Base-by-base conservation (phyloP, 2,797 vertebrate species). In the Nannoperca australis region DNA sequence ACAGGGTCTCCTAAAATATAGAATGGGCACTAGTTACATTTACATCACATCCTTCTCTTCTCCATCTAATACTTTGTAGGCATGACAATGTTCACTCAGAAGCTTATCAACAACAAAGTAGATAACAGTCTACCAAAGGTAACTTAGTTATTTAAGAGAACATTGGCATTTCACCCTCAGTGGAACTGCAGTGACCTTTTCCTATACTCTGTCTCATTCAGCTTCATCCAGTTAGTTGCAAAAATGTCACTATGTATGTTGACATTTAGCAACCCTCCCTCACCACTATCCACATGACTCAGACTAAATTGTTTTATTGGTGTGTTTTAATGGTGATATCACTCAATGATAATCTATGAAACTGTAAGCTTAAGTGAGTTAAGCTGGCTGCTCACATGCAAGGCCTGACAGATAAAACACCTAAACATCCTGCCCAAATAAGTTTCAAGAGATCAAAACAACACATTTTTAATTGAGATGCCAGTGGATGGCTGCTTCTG, bases 161-260 rank as follows among this genome's bases (percentile, higher is more conserved):
- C 22, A 13, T 0, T 17, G 1, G 24, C 38, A 58, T 56, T n/a
- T 56, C 38, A 38, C 14, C 20, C 22, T 50, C 53, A 44, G 1
- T 51, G 49, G 49, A 60, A 45, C 55, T 66, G 55, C 38, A 47
- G 45, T 70, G 44, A 64, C 59, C 4, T 64, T 32, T 5, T 17
- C 9, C 36, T 20, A 15, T 12, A 56, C 13, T 55, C 27, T 3
- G 15, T 36, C 54, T 34, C 9, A 49, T 38, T 59, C n/a, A 24
- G 20, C 55, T 59, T 59, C 44, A 49, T 15, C 58, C 30, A 54
- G 40, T 36, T 63, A 49, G 51, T 47, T 63, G n/a, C 5, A 13
- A 55, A 68, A 62, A 49, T 63, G 59, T 30, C 7, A 7, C 42
- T 30, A 54, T 62, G 32, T 32, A 22, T 36, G 66, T 27, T 50